phyloP scores from a whole-genome alignment of 1,140 invertebrate genomes.

The Hyposmocoma kahamanoa region DNA sequence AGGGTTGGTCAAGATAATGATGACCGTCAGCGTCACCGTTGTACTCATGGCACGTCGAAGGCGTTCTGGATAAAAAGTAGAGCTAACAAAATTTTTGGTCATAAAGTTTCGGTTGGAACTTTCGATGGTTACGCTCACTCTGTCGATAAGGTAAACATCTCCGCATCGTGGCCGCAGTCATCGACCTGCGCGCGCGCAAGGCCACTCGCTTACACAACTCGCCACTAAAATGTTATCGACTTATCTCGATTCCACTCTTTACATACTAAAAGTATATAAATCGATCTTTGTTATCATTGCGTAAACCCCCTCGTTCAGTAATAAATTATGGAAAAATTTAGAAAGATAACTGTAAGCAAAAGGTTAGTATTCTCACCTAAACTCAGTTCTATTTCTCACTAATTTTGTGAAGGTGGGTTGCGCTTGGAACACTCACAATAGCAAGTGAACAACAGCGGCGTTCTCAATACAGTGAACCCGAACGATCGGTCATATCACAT shows the following conservation, averaged over 20 bases:
- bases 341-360: not conserved
- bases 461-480: slow-evolving; percentile 64
- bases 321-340: not conserved
- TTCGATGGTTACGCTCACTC: slow-evolving; percentile 46
- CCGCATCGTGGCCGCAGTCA: slow-evolving; percentile 51
- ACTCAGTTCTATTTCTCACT: slow-evolving; percentile 20
- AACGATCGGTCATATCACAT: slow-evolving; percentile 43
- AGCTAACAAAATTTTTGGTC: slow-evolving; percentile 17
- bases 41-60: too few species aligned
- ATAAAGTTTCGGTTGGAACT: slow-evolving; percentile 25
- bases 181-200: slow-evolving; percentile 49
- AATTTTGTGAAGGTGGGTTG: slow-evolving; percentile 48
- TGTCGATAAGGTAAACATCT: slow-evolving; percentile 58
- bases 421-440: slow-evolving; percentile 56
- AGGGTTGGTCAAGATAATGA: too few species aligned
- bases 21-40: too few species aligned
- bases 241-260: slow-evolving; percentile 15
- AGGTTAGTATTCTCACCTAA: not conserved
- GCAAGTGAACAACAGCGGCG: slow-evolving; percentile 38
- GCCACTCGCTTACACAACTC: slow-evolving; percentile 60
- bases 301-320: not conserved
- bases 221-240: slow-evolving; percentile 37
- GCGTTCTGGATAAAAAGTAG: slow-evolving; percentile 14
- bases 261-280: not conserved
- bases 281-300: not conserved